These are phyloP conservation scores for Perca schrenkii DNA, from an alignment of 2,113 vertebrate species.

Conservation along the genomic window DNA sequence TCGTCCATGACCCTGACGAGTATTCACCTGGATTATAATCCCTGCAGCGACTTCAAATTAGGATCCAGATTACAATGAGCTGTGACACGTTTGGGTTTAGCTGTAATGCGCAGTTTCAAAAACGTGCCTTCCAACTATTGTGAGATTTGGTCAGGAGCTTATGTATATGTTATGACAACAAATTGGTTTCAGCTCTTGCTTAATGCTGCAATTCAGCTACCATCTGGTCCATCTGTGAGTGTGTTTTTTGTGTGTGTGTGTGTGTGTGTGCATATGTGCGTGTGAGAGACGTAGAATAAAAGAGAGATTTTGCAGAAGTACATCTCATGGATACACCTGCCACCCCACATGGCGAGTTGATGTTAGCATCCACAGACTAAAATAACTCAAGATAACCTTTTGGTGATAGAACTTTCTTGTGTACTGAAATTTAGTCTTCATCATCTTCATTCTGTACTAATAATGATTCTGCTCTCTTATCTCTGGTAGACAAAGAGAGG, in stretches of 20 bases:
- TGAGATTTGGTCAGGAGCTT: slow-evolving; percentile 58
- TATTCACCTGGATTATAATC: slow-evolving; percentile 62
- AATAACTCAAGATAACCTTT: slow-evolving; percentile 1
- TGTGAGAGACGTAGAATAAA: slow-evolving; percentile 14
- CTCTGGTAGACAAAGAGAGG: slow-evolving; percentile 80
- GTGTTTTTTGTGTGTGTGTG: background rate
- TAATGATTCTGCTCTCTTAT: slow-evolving; percentile 27
- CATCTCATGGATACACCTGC: slow-evolving; percentile 44
- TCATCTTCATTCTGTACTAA: slow-evolving; percentile 9
- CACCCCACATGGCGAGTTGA: background rate
- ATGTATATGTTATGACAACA: slow-evolving; percentile 56
- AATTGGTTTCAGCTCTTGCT: slow-evolving; percentile 57
- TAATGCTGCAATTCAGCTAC: slow-evolving; percentile 66
- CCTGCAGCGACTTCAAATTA: slow-evolving; percentile 39
- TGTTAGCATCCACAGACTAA: slow-evolving; percentile 2
- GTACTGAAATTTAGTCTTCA: background rate
- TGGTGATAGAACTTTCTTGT: background rate
- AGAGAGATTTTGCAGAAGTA: slow-evolving; percentile 22
- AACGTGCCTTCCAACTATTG: slow-evolving; percentile 29
- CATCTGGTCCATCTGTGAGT: slow-evolving; percentile 79
- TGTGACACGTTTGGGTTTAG: slow-evolving; percentile 35
- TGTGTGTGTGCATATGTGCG: slow-evolving; percentile 46
- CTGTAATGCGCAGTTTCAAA: slow-evolving; percentile 9
- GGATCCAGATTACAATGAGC: slow-evolving; percentile 59
- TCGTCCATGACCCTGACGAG: slow-evolving; percentile 29